A percentile compares a stretch with the other conserved stretches of the same genome.
Evolutionary conservation across 2,888 invertebrate species (phyloP).

Genomic region (Eristalis tenax): DNA sequence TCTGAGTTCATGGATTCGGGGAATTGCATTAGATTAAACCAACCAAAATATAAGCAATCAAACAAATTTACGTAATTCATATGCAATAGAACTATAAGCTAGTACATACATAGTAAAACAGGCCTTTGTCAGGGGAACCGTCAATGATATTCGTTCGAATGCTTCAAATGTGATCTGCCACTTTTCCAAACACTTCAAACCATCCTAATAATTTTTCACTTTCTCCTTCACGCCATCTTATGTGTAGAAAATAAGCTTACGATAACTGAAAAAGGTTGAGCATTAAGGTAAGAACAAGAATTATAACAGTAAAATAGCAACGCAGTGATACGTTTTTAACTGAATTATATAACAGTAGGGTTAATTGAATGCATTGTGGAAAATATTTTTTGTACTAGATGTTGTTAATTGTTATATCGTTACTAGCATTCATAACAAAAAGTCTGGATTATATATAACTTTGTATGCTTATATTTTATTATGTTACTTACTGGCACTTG

Average conservation of each 20-base stretch:
- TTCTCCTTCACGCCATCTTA: constrained; percentile 13
- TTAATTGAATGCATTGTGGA: no score
- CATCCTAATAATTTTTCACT: background rate
- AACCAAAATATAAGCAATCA: no score
- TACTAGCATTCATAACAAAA: no score
- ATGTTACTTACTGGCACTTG: no score
- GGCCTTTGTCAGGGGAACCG: no score
- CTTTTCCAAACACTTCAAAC: background rate
- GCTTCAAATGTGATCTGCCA: background rate
- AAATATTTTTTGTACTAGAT: no score
- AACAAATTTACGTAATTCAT: no score
- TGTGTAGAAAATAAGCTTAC: constrained; percentile 41
- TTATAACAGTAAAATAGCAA: constrained; percentile 43
- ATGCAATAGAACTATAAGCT: constrained; percentile 4
- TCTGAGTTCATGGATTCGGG: constrained; percentile 93
- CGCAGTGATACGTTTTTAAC: constrained; percentile 67
- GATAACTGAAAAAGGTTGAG: constrained; percentile 33
- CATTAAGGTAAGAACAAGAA: background rate
- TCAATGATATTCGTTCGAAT: background rate
- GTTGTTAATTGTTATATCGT: no score
- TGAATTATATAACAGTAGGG: constrained; percentile 31
- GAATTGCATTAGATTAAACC: constrained; percentile 87
- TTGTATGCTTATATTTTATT: no score
- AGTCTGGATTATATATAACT: no score
- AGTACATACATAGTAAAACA: no score